Conservation (phyloP, 35 echinoderm and acorn worm species). For the Diadema setosum region DNA sequence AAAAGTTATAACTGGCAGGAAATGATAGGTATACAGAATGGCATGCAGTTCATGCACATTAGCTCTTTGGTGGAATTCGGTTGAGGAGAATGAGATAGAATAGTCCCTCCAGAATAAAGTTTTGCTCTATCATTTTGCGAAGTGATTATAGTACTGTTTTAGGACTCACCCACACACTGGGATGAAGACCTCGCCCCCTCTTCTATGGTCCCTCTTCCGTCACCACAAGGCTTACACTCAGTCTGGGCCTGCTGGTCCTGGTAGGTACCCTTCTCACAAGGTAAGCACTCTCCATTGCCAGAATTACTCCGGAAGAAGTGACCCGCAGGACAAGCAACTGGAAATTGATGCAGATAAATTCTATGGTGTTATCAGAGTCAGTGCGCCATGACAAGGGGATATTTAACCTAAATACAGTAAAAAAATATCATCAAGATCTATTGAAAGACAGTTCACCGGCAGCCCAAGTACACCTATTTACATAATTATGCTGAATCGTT, state of each 20-base stretch:
- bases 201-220: not conserved
- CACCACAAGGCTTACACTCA: not conserved
- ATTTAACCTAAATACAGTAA: no score
- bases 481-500: no score
- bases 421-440: no score
- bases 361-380: no score
- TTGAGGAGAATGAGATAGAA: no score
- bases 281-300: not conserved
- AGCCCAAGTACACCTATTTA: no score
- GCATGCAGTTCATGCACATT: not conserved
- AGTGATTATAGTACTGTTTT: not conserved
- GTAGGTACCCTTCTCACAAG: not conserved
- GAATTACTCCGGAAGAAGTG: not conserved
- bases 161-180: not conserved
- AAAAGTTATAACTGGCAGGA: not conserved
- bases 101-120: no score
- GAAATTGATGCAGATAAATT: no score
- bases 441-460: no score
- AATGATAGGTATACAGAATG: not conserved
- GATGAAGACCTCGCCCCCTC: not conserved
- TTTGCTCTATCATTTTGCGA: not conserved
- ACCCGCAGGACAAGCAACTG: not conserved
- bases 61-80: no score
- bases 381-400: no score
- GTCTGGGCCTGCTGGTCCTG: conserved; percentile 9